phyloP scores from a whole-genome alignment of 1,140 invertebrate genomes.

The Solenopsis invicta region DNA sequence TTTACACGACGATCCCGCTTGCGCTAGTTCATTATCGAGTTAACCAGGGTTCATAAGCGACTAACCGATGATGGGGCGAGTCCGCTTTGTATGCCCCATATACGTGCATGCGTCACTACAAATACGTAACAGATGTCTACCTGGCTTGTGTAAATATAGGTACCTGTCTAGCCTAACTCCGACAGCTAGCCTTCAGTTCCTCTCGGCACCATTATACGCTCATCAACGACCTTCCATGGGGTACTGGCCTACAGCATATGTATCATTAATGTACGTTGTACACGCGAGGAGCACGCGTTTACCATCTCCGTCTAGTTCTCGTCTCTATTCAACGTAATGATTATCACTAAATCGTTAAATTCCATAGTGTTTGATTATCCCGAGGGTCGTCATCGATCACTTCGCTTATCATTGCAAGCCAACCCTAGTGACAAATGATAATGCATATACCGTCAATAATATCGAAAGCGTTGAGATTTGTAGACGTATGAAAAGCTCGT shows the following conservation, averaged over 20 bases:
- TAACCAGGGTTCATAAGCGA: constrained; percentile 11
- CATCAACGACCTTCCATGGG: constrained; percentile 79
- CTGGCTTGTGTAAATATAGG: constrained; percentile 79
- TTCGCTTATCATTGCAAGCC: constrained; percentile 14
- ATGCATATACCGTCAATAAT: not conserved
- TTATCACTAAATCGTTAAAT: constrained; percentile 38
- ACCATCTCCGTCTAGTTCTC: constrained; percentile 24
- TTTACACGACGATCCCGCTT: constrained; percentile 12
- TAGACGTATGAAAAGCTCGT: not conserved
- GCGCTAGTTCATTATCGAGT: constrained; percentile 30
- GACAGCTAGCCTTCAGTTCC: constrained; percentile 62
- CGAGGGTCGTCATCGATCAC: constrained; percentile 15
- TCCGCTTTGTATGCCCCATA: not conserved
- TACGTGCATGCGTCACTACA: constrained; percentile 14
- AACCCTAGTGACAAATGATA: constrained; percentile 14
- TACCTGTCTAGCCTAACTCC: constrained; percentile 76
- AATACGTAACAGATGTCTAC: constrained; percentile 78
- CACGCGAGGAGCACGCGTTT: constrained; percentile 62
- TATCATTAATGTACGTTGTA: constrained; percentile 69
- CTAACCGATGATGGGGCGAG: constrained; percentile 22
- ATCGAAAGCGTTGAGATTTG: constrained; percentile 2
- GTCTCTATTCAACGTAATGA: not conserved
- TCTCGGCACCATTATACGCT: constrained; percentile 80
- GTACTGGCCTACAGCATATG: constrained; percentile 64
- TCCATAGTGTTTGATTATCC: not conserved